These are phyloP conservation scores for Dryobota labecula DNA, from an alignment of 2,888 invertebrate genomes.

Conservation along the genomic window DNA sequence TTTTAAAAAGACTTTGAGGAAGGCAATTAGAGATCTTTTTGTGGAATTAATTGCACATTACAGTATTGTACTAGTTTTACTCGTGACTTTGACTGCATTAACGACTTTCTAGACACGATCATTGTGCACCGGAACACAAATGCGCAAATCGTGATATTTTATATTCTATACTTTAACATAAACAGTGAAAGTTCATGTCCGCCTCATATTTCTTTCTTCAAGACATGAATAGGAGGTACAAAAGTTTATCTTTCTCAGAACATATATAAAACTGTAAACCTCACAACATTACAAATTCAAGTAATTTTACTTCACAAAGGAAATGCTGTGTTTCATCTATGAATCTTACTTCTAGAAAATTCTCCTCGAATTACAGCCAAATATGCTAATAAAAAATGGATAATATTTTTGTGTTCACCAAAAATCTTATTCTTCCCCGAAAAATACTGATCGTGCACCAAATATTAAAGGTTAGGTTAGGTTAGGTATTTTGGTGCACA, in stretches of 20 bases:
- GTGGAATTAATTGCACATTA: slow-evolving; percentile 64
- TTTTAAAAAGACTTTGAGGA: slow-evolving; percentile 49
- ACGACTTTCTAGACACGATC: slow-evolving; percentile 66
- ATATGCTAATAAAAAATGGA: no score
- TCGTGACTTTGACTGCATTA: slow-evolving; percentile 66
- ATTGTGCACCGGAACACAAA: slow-evolving; percentile 64
- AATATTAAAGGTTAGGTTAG: no score
- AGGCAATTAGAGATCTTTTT: slow-evolving; percentile 57
- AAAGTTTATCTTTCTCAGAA: slow-evolving; percentile 20
- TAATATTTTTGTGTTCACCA: no score
- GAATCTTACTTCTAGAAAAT: no score
- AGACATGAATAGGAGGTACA: slow-evolving; percentile 32
- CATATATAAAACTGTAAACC: background rate
- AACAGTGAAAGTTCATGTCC: slow-evolving; percentile 65
- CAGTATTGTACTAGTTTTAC: slow-evolving; percentile 64
- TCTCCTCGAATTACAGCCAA: background rate
- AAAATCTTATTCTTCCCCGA: no score
- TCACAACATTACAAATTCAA: background rate
- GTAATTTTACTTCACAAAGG: background rate
- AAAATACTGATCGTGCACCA: no score
- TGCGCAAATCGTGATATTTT: slow-evolving; percentile 67
- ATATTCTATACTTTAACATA: slow-evolving; percentile 66
- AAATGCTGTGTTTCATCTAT: background rate
- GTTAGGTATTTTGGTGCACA: no score
- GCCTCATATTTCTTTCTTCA: slow-evolving; percentile 63